Evolutionary conservation across 2,888 invertebrate genomes (phyloP).

Genomic region (Venusia cambrica): DNA sequence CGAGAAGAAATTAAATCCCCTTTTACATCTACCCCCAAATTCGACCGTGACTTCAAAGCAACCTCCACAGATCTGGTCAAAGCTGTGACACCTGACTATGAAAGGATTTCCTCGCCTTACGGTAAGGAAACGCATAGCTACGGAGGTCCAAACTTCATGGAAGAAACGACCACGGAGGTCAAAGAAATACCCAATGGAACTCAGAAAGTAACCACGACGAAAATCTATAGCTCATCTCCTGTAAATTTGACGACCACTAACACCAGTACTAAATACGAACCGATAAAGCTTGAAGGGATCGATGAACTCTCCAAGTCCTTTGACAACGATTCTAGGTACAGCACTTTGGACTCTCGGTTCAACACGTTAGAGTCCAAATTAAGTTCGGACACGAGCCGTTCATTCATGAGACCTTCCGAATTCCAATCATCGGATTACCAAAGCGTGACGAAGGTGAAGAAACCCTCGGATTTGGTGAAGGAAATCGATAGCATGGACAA

Average conservation of each 20-base stretch:
- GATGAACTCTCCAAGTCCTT: conserved; percentile 76
- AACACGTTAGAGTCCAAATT: conserved; percentile 70
- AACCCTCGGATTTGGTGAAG: conserved; percentile 61
- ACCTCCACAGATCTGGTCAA: conserved; percentile 60
- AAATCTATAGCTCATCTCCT: conserved; percentile 79
- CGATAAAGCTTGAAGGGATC: conserved; percentile 70
- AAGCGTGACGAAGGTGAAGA: conserved; percentile 55
- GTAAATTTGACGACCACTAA: conserved; percentile 74
- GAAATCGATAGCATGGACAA: conserved; percentile 83
- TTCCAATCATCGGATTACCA: conserved; percentile 67
- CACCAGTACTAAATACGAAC: conserved; percentile 73
- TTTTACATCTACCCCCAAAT: conserved; percentile 66
- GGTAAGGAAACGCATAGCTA: conserved; percentile 63
- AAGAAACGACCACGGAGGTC: conserved; percentile 76
- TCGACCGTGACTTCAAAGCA: conserved; percentile 48
- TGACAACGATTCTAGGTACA: conserved; percentile 74
- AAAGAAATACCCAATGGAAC: conserved; percentile 79
- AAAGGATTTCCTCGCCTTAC: conserved; percentile 67
- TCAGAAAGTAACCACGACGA: conserved; percentile 79
- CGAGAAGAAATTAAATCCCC: conserved; percentile 64
- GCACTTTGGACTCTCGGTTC: conserved; percentile 70
- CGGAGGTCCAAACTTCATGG: conserved; percentile 70
- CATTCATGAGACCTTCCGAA: conserved; percentile 77
- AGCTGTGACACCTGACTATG: conserved; percentile 64
- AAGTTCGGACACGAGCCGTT: conserved; percentile 71